phyloP scores from a whole-genome alignment of 2,797 vertebrate species.

The Lepus oiostolus region DNA sequence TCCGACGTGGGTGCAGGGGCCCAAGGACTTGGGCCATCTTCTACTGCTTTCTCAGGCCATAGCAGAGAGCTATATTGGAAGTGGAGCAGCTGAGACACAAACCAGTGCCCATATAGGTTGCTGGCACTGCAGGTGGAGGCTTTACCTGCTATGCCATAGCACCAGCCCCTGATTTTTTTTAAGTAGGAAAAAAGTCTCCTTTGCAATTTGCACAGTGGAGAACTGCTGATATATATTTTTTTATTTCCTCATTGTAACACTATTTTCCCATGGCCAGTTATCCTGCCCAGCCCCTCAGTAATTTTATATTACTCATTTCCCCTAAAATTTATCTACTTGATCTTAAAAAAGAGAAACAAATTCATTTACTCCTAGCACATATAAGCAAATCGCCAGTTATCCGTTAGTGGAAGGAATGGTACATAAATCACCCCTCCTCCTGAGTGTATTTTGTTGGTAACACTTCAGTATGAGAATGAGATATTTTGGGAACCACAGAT shows the following conservation, averaged over 20 bases:
- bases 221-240: not conserved
- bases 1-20: too few relatives aligned
- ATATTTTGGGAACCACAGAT: slow-evolving; percentile 14
- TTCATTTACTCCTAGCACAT: not conserved
- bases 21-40: too few relatives aligned
- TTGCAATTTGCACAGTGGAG: not conserved
- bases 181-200: not conserved
- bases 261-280: not conserved
- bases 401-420: slow-evolving; percentile 12
- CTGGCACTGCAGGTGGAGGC: too few relatives aligned
- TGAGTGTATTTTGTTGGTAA: slow-evolving; percentile 52
- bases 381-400: not conserved
- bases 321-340: not conserved
- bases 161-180: too few relatives aligned
- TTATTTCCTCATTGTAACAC: not conserved
- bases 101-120: too few relatives aligned
- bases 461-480: not conserved
- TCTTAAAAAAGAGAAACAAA: not conserved
- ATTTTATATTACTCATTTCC: not conserved
- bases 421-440: not conserved
- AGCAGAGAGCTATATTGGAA: too few relatives aligned
- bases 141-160: too few relatives aligned
- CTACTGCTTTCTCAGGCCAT: too few relatives aligned
- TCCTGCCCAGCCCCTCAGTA: not conserved
- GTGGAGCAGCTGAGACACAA: too few relatives aligned